phyloP scores from a whole-genome alignment of 2,113 vertebrate genomes.

The Hemiprocne comata region DNA sequence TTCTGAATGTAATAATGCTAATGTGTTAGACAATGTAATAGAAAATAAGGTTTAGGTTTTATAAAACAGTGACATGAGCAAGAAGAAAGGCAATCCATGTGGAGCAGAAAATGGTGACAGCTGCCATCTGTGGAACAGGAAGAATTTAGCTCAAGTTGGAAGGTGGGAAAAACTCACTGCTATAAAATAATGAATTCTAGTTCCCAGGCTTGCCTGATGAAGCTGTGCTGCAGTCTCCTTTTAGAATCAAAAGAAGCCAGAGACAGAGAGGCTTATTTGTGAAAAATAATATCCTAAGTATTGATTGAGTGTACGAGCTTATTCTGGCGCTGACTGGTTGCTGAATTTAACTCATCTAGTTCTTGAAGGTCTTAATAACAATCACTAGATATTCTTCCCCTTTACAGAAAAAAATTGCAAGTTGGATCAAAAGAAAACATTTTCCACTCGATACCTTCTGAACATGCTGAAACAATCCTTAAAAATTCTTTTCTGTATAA shows the following conservation, averaged over 20 bases:
- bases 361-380: not conserved
- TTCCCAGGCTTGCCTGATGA: not conserved
- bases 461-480: slow-evolving; percentile 2
- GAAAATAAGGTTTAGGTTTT: not conserved
- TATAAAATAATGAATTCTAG: not conserved
- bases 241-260: not conserved
- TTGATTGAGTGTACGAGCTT: not conserved
- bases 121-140: not conserved
- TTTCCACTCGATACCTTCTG: not conserved
- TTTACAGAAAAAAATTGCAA: not conserved
- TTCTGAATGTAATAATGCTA: not conserved
- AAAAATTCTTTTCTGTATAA: not conserved
- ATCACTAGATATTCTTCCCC: not conserved
- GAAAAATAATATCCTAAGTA: not conserved
- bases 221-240: not conserved
- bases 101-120: not conserved
- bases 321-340: not conserved
- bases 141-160: not conserved
- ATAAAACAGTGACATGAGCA: not conserved
- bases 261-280: not conserved
- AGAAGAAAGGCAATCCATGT: not conserved
- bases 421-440: not conserved
- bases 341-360: not conserved
- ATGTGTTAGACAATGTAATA: not conserved
- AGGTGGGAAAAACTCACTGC: not conserved